Conservation (phyloP, 2,113 vertebrate species). For the Chionis minor region DNA sequence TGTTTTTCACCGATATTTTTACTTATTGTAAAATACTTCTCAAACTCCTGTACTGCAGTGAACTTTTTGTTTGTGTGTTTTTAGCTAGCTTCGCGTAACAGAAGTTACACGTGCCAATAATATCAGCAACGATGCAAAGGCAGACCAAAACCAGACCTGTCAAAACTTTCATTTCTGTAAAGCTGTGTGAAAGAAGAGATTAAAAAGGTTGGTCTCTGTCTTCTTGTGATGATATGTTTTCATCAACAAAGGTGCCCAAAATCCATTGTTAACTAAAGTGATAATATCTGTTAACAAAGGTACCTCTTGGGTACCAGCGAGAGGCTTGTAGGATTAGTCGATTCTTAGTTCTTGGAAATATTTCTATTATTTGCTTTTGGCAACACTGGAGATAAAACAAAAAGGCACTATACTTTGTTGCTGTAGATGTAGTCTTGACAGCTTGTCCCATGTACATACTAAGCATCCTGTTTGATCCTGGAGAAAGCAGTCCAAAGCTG, state of each 20-base stretch:
- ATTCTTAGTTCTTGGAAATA: not conserved
- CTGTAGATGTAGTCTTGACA: not conserved
- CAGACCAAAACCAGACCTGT: not conserved
- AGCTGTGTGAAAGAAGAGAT: not conserved
- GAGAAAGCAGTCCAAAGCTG: not conserved
- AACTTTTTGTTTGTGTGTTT: not conserved
- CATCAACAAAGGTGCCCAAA: not conserved
- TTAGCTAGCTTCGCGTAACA: not conserved
- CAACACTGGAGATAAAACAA: not conserved
- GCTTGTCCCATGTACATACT: not conserved
- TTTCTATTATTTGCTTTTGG: not conserved
- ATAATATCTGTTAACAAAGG: not conserved
- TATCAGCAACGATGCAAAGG: not conserved
- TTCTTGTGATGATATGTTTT: not conserved
- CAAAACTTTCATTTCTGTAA: not conserved
- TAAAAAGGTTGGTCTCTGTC: not conserved
- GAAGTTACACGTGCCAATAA: not conserved
- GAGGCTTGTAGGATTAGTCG: not conserved
- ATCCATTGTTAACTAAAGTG: not conserved
- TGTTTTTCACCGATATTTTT: not conserved
- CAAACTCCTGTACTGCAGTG: not conserved
- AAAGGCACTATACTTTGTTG: not conserved
- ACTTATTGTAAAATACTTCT: not conserved
- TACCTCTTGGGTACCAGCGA: not conserved
- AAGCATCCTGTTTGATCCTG: not conserved